Base-by-base conservation (phyloP, 2,113 vertebrate genomes). In the Prolemur simus region DNA sequence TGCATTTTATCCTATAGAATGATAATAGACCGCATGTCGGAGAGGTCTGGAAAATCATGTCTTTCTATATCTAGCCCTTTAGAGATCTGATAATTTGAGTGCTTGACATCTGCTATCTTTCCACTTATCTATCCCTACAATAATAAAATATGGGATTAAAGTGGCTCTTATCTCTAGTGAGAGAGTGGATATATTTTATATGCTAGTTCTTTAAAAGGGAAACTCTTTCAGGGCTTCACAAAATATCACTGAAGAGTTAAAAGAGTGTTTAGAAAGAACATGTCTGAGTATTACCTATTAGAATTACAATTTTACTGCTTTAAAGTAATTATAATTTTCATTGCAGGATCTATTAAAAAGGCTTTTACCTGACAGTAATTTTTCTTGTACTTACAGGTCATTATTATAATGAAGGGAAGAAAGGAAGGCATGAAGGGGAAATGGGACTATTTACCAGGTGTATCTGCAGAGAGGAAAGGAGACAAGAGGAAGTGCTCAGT, bases 271-370 rank as follows among this genome's bases (percentile, higher is more conserved):
- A 74, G 89, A n/a, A 97, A 90, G 94, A 95, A 92, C 32, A 39
- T 45, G 60, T 64, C 86, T 96, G 77, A 96, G n/a, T 90, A 80
- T 58, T 96, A 85, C 84, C 49, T 94, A 54, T 95, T 85, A 88
- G 76, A 25, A 89, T 96, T 92, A 89, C 64, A 82, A 88, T 92
- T 95, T 96, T 77, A 92, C 64, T 73, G 52, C 76, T 97, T 97
- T 95, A 94, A 93, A 56, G 87, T 94, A 96, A 96, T 97, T 97
- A 96, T 92, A 96, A 97, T 97, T 96, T 97, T 97, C 84, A 78
- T 95, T 71, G 80, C 23, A 96, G 76, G 34, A 88, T 96, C 96
- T 98, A 90, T 97, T 97, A 96, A 97, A 96, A 96, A 96, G 73
- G 54, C 87, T 97, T 97, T 97, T 97, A 94, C 93, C 49, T 97